phyloP scores from a whole-genome alignment of 2,797 vertebrate species.

The Aldrovandia affinis region DNA sequence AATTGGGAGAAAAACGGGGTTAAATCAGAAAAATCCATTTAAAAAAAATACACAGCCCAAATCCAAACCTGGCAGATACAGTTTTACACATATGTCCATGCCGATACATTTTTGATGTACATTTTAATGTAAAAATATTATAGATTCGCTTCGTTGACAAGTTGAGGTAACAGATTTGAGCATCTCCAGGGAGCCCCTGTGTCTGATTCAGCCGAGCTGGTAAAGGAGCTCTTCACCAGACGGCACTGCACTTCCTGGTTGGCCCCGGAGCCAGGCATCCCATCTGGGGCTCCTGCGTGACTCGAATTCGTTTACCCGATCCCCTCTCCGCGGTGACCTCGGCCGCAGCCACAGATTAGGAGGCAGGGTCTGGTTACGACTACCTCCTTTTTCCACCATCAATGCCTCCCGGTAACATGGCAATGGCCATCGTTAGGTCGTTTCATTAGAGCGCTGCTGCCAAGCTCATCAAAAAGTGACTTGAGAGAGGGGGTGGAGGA shows the following conservation, averaged over 20 bases:
- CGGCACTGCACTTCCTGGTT: constrained; percentile 5
- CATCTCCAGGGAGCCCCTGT: background rate
- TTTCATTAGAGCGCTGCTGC: background rate
- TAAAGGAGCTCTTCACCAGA: constrained; percentile 6
- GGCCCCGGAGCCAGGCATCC: background rate
- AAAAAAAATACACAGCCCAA: too few relatives aligned
- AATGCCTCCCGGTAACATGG: background rate
- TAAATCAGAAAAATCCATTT: too few relatives aligned
- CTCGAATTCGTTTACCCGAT: constrained; percentile 24
- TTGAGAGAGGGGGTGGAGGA: background rate
- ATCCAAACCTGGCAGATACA: background rate
- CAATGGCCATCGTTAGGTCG: background rate
- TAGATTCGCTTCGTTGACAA: background rate
- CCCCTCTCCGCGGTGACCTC: background rate
- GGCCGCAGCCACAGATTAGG: background rate
- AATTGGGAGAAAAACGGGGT: too few relatives aligned
- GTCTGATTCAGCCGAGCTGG: constrained; percentile 8
- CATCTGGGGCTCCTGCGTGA: background rate
- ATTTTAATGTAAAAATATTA: background rate
- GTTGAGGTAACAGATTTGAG: background rate
- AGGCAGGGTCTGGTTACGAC: background rate
- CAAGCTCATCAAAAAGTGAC: background rate
- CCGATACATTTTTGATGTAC: background rate
- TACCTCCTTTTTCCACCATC: constrained; percentile 7
- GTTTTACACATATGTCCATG: background rate